Base-by-base conservation (phyloP, 2,113 vertebrate genomes). In the Xyrauchen texanus region DNA sequence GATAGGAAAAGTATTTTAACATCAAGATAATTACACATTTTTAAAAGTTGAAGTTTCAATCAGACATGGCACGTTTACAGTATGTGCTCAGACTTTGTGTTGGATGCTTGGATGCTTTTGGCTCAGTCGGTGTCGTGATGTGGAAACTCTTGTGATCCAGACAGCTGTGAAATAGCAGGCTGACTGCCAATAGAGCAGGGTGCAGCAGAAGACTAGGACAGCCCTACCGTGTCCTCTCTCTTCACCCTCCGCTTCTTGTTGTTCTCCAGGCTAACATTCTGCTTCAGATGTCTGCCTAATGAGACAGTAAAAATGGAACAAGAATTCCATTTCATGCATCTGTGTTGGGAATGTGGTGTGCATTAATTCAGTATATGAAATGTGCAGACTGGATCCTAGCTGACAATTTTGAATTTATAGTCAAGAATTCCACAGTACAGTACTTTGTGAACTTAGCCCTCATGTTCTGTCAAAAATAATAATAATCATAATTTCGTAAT, bases 101-200 rank as follows among this genome's bases (percentile, higher is more conserved):
- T 78, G 65, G 57, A 58, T 70, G 67, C 12, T 57, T 71, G 60
- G 77, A 79, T 57, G 45, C 78, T 63, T 51, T 47, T 65, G 60
- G 61, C 78, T 73, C 51, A 47, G 51, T 65, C 34, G 3, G 61
- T 80, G 52, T 49, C 64, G 51, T 66, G 78, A 72, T 71, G 53
- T 68, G 81, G 62, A 78, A 78, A 77, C 51, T 82, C 71, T 78
- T 75, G 52, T 34, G 68, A 71, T 57, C 68, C 61, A 67, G 75
- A 73, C 75, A 82, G 81, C 80, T 77, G 80, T 72, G 67, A 77
- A 77, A 71, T 68, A 49, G 13, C 68, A 71, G 75, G 75, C 52
- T 10, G 16, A 11, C 61, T 78, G 75, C 81, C 75, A 82, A 76
- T 53, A 49, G 74, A 21, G 5, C 57, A 46, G 64, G 62, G 68